Percentiles rank a stretch among this genome's conserved stretches.
phyloP scores from a whole-genome alignment of 1,140 invertebrate species.

The Drosophila repleta region DNA sequence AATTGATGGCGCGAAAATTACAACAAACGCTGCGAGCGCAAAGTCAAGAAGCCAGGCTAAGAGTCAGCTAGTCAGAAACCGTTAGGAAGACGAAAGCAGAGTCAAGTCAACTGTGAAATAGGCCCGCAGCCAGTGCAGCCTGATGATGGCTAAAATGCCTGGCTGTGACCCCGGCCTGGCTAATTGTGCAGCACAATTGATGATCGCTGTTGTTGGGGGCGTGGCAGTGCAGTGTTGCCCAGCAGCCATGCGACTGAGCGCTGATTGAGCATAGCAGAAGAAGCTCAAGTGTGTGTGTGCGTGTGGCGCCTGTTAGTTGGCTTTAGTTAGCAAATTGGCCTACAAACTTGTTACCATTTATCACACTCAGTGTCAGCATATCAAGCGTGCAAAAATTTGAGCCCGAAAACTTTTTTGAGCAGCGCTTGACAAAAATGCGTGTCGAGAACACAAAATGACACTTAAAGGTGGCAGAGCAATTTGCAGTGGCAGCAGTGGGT shows the following conservation, averaged over 20 bases:
- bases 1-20: conserved; percentile 81
- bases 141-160: conserved; percentile 47
- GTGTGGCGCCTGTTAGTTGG: conserved; percentile 58
- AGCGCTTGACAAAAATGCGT: conserved; percentile 65
- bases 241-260: conserved; percentile 29
- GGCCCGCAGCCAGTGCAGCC: conserved; percentile 25
- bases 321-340: conserved; percentile 77
- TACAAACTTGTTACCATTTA: conserved; percentile 81
- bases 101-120: conserved; percentile 72
- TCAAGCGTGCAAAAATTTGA: conserved; percentile 51
- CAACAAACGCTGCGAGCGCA: conserved; percentile 64
- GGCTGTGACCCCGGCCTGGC: conserved; percentile 48
- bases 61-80: conserved; percentile 39
- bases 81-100: conserved; percentile 54
- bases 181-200: conserved; percentile 72
- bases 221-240: conserved; percentile 29
- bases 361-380: conserved; percentile 74
- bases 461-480: conserved; percentile 56
- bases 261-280: conserved; percentile 36
- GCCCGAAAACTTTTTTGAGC: conserved; percentile 56
- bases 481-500: conserved; percentile 24
- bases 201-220: conserved; percentile 44
- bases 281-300: neutral
- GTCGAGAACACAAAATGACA: conserved; percentile 78
- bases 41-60: conserved; percentile 62